Evolutionary conservation across 2,888 invertebrate genomes (phyloP).

Genomic region (Ochlodes sylvanus): DNA sequence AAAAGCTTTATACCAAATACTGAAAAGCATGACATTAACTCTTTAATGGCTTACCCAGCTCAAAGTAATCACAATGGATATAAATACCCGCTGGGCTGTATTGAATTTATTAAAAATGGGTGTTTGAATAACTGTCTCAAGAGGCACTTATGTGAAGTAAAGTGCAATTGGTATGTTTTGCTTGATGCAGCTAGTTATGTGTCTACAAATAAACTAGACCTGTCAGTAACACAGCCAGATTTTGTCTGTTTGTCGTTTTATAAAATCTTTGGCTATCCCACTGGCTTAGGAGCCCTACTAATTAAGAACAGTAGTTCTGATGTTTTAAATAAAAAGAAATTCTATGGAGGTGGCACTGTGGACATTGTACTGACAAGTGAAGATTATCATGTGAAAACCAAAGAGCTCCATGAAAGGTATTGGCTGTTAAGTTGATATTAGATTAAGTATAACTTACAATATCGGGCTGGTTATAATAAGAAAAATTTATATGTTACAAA

Average conservation of each 20-base stretch:
- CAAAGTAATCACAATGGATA: conserved; percentile 98
- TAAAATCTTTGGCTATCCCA: conserved; percentile 98
- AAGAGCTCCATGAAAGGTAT: conserved; percentile 89
- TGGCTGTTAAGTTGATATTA: background rate
- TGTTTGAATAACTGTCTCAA: conserved; percentile 72
- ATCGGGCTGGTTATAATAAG: background rate
- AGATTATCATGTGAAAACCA: conserved; percentile 89
- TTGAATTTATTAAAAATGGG: conserved; percentile 86
- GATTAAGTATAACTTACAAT: too few species aligned
- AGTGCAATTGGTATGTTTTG: conserved; percentile 88
- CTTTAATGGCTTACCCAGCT: conserved; percentile 94
- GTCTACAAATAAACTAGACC: conserved; percentile 91
- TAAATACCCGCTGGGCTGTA: conserved; percentile 93
- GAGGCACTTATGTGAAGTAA: conserved; percentile 65
- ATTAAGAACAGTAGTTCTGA: conserved; percentile 87
- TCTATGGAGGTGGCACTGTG: conserved; percentile 98
- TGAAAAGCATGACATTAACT: conserved; percentile 60
- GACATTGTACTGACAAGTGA: conserved; percentile 91
- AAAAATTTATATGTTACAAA: background rate
- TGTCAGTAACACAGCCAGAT: conserved; percentile 90
- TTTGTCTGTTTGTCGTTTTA: conserved; percentile 97
- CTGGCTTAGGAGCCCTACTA: conserved; percentile 95
- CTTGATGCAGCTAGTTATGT: conserved; percentile 95
- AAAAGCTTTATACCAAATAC: conserved; percentile 44
- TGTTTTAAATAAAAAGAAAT: conserved; percentile 87